Conservation (phyloP, 1,140 invertebrate species). For the Bathynomus jamesi region DNA sequence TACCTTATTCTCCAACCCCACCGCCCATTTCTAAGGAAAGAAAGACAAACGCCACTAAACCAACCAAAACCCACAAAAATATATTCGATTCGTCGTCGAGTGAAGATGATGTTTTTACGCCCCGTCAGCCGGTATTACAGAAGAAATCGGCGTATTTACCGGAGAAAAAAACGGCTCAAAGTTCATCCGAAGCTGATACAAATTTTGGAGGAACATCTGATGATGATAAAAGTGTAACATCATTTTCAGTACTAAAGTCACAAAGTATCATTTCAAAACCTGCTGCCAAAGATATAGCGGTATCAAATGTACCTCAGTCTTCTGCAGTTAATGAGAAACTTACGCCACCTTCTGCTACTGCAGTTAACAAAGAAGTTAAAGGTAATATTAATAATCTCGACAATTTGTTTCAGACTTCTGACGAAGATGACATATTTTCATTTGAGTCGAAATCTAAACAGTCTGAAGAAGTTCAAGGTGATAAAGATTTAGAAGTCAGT, state of each 20-base stretch:
- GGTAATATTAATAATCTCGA: neutral
- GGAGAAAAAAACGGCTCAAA: neutral
- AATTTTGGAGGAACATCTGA: constrained; percentile 11
- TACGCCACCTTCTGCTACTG: neutral
- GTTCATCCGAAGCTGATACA: neutral
- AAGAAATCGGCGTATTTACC: neutral
- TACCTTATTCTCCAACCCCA: neutral
- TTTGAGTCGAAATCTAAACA: too few species aligned
- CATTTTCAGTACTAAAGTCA: constrained; percentile 12
- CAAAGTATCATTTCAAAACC: neutral
- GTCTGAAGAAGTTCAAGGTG: too few species aligned
- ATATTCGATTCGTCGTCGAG: neutral
- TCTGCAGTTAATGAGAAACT: neutral
- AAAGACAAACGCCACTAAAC: neutral
- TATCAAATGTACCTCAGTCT: too few species aligned
- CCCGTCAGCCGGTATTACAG: neutral
- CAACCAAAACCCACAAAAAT: too few species aligned
- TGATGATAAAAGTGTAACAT: constrained; percentile 25
- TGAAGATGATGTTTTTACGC: constrained; percentile 1
- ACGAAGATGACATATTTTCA: constrained; percentile 1
- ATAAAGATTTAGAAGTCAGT: too few species aligned
- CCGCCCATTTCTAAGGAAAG: neutral
- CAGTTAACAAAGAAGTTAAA: neutral
- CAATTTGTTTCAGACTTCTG: constrained; percentile 10
- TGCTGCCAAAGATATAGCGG: neutral